Percentiles rank a stretch among this genome's conserved stretches.
These are phyloP conservation scores for Erpobdella octoculata DNA, from an alignment of 2,888 invertebrate genomes.

Conservation along the genomic window DNA sequence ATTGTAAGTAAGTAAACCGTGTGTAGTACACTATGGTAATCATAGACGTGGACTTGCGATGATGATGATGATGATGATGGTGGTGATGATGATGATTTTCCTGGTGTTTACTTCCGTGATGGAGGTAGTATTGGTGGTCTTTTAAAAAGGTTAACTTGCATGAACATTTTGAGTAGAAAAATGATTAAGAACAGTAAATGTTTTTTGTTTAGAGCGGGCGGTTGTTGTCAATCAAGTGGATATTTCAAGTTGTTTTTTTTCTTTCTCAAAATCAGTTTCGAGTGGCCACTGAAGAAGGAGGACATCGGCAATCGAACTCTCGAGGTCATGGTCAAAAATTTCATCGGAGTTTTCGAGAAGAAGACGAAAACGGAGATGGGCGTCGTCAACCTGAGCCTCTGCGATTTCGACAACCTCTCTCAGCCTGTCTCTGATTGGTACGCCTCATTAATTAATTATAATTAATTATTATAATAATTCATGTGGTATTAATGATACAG, in stretches of 20 bases:
- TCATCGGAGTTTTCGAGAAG: conserved; percentile 26
- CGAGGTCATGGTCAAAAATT: conserved; percentile 29
- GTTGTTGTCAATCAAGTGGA: not conserved
- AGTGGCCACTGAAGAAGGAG: conserved; percentile 21
- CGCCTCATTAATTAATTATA: not conserved
- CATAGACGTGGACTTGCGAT: too few relatives aligned
- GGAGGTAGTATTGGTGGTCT: not conserved
- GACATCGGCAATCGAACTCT: conserved; percentile 18
- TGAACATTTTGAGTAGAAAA: not conserved
- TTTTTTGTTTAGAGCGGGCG: not conserved
- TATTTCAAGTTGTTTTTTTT: not conserved
- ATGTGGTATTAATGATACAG: not conserved
- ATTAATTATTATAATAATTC: not conserved
- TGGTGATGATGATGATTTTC: not conserved
- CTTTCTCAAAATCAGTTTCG: conserved; percentile 9
- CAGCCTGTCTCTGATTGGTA: conserved; percentile 22
- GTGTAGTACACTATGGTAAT: too few relatives aligned
- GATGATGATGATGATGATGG: not conserved
- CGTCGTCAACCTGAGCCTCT: conserved; percentile 17
- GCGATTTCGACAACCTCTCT: conserved; percentile 19
- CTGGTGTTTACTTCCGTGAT: too few relatives aligned
- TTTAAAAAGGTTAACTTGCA: not conserved
- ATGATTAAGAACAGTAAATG: not conserved
- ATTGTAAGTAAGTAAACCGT: not conserved
- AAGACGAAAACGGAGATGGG: conserved; percentile 22